phyloP scores from a whole-genome alignment of 2,113 vertebrate species.

The Coryphaenoides rupestris region DNA sequence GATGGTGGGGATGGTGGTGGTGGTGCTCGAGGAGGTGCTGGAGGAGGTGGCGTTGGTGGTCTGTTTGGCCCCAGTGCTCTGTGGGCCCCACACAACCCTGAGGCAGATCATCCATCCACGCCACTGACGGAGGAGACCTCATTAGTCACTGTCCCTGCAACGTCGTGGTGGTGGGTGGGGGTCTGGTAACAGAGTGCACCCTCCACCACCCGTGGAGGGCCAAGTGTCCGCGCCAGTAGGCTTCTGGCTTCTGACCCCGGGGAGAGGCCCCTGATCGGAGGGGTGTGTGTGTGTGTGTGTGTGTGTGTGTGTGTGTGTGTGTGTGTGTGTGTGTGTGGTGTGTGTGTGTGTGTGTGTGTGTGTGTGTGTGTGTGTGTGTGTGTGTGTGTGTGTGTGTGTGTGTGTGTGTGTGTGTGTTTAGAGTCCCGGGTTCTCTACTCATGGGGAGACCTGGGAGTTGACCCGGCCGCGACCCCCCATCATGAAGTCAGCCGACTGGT shows the following conservation, averaged over 20 bases:
- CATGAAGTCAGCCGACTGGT: slow-evolving; percentile 52
- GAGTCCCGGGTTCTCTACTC: slow-evolving; percentile 17
- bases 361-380: slow-evolving; percentile 2
- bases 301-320: too few relatives aligned
- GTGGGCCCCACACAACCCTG: slow-evolving; percentile 50
- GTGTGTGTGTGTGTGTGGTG: too few relatives aligned
- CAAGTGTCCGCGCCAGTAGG: slow-evolving; percentile 67
- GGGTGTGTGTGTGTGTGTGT: slow-evolving; percentile 43
- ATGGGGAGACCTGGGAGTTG: slow-evolving; percentile 45
- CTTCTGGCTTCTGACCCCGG: slow-evolving; percentile 64
- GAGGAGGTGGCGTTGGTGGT: not conserved
- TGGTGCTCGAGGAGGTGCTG: too few relatives aligned
- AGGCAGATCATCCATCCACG: slow-evolving; percentile 74
- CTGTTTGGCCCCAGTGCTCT: slow-evolving; percentile 4
- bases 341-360: too few relatives aligned
- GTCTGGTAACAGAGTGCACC: slow-evolving; percentile 68
- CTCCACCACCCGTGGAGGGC: slow-evolving; percentile 59
- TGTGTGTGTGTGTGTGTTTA: too few relatives aligned
- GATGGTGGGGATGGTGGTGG: too few relatives aligned
- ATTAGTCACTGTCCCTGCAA: slow-evolving; percentile 76
- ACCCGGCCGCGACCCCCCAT: slow-evolving; percentile 69
- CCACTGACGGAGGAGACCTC: slow-evolving; percentile 61
- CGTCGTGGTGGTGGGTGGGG: slow-evolving; percentile 26
- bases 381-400: too few relatives aligned
- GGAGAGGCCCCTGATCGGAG: slow-evolving; percentile 25